Evolutionary conservation across 2,113 vertebrate genomes (phyloP), one percentile per base, ranked within the genome.

Genomic region (Scatophagus argus): DNA sequence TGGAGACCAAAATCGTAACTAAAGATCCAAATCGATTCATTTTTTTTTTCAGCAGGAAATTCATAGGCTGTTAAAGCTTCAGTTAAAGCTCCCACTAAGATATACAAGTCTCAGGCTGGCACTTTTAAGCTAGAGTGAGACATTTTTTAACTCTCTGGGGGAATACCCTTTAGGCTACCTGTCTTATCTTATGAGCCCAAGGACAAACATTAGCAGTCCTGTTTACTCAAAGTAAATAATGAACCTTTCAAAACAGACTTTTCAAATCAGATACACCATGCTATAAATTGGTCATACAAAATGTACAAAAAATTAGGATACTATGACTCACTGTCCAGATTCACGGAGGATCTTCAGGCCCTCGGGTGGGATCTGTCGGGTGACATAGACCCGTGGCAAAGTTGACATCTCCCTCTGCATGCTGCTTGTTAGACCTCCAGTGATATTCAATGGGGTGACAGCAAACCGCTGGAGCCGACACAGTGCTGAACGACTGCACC

Each of bases 331-430:
- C 95, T 93, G 89, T 85, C 92, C 92, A 59, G 94, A 95, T 81
- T 95, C 89, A 10, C 74, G 82, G 7, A 96, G 93, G 64, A 94
- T 93, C 76, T 83, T 92, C 79, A 96, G 79, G 16, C 95, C 95
- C 32, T 94, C 93, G 0, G 93, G 93, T 21, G 94, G 95, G 52
- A 96, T 93, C 80, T 92, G 91, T 17, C 95, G 93, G 41, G 95
- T 94, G 63, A 96, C 83, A 19, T 95, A 96, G 12, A 96, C 89
- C n/a, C 91, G 89, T 3, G 90, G 89, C 51, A 95, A 64, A 1
- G 82, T 90, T 21, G 93, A 93, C 91, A 92, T 93, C 46, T 87
- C 83, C 38, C 93, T 90, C 60, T 87, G 89, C 46, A 84, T 23
- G 19, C 44, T 81, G 60, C 80, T 72, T 14, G 84, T 38, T 4